Evolutionary conservation across 1,140 invertebrate genomes (phyloP).

Genomic region (Trichonephila inaurata): DNA sequence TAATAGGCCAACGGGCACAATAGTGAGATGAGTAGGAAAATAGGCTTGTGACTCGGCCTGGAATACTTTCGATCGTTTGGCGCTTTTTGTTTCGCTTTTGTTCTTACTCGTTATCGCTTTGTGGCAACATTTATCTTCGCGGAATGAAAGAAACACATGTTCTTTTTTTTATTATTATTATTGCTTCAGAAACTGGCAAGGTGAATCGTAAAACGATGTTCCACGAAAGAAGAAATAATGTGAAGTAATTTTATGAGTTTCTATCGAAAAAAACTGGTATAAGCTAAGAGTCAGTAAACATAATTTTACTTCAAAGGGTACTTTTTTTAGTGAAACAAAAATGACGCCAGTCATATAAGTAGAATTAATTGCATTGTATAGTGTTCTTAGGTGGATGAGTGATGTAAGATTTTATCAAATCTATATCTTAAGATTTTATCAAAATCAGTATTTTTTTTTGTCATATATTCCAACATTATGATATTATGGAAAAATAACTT

Average conservation of each 20-base stretch:
- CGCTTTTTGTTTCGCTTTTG: neutral
- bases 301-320: no score
- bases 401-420: no score
- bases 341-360: no score
- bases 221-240: neutral
- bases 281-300: no score
- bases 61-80: neutral
- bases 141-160: neutral
- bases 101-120: neutral
- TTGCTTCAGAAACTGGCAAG: neutral
- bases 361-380: no score
- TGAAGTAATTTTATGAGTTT: neutral
- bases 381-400: no score
- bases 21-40: neutral
- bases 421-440: no score
- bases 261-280: no score
- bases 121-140: neutral
- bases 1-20: conserved; percentile 6
- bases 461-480: no score
- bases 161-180: neutral
- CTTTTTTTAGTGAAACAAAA: no score
- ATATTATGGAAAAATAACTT: no score
- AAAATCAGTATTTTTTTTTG: no score
- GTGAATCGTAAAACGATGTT: neutral
- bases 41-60: neutral